Percentiles rank a stretch among this genome's conserved stretches.
Evolutionary conservation across 2,888 invertebrate genomes (phyloP).

Genomic region (Pammene aurita): DNA sequence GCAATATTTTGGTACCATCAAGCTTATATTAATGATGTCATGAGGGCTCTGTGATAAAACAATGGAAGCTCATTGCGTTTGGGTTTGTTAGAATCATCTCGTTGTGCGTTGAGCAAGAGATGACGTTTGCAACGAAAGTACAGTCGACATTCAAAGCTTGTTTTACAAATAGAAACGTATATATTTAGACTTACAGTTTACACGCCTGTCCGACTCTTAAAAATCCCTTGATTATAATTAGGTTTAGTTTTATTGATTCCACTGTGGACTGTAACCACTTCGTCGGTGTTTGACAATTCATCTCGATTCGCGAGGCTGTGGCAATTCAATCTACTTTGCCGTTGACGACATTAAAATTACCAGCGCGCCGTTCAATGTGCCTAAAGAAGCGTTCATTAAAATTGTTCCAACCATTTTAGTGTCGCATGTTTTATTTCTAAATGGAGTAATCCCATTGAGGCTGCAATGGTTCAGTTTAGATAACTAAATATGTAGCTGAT

Average conservation of each 20-base stretch:
- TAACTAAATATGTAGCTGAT: neutral
- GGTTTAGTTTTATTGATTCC: neutral
- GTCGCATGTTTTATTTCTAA: slow-evolving; percentile 8
- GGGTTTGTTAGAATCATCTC: no score
- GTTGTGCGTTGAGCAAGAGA: no score
- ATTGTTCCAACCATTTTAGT: slow-evolving; percentile 1
- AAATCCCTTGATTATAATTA: neutral
- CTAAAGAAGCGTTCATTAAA: slow-evolving; percentile 25
- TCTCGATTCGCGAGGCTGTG: slow-evolving; percentile 5
- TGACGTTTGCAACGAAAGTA: no score
- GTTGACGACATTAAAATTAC: slow-evolving; percentile 3
- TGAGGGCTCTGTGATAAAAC: no score
- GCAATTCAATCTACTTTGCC: slow-evolving; percentile 5
- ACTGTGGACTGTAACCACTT: neutral
- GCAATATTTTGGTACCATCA: no score
- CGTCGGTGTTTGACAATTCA: slow-evolving; percentile 6
- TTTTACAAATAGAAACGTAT: no score
- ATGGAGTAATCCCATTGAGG: slow-evolving; percentile 8
- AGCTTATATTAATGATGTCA: no score
- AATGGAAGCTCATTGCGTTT: no score
- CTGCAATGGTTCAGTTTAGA: neutral
- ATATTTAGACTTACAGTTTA: no score
- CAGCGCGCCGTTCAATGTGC: slow-evolving; percentile 6
- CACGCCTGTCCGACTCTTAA: no score
- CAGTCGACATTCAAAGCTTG: no score